These are phyloP conservation scores for Odocoileus hemionus DNA, from an alignment of 2,113 vertebrate species.

Conservation along the genomic window DNA sequence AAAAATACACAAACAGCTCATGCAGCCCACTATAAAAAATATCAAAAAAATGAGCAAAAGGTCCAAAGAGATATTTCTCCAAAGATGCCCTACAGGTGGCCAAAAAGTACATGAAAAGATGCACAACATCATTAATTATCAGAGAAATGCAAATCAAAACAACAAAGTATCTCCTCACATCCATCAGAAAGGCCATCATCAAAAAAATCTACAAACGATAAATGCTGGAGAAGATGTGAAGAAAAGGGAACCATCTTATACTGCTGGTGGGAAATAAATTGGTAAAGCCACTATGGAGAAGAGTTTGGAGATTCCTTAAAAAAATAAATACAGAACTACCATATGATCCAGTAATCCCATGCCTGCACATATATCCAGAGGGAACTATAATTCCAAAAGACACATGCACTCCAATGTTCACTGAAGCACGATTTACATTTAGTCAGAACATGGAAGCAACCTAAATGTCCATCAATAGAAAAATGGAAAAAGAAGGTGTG, in stretches of 20 bases:
- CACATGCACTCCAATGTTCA: background rate
- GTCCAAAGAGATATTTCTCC: background rate
- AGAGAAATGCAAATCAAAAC: background rate
- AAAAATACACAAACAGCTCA: background rate
- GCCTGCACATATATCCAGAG: background rate
- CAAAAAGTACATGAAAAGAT: background rate
- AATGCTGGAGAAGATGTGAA: background rate
- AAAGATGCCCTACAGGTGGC: background rate
- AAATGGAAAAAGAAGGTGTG: background rate
- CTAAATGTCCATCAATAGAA: background rate
- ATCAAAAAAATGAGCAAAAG: background rate
- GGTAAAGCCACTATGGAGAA: background rate
- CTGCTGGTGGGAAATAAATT: background rate
- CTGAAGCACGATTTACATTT: background rate
- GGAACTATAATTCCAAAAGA: background rate
- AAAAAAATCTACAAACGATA: background rate
- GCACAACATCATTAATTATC: background rate
- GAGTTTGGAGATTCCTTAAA: background rate
- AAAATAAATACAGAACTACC: background rate
- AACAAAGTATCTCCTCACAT: background rate
- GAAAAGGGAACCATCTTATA: background rate
- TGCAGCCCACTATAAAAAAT: background rate
- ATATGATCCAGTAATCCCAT: background rate
- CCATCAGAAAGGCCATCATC: background rate
- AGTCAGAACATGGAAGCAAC: background rate